A percentile compares a stretch with the other conserved stretches of the same genome.
These are phyloP conservation scores for Drosophila auraria DNA, from an alignment of 1,140 invertebrate genomes.

Conservation along the genomic window DNA sequence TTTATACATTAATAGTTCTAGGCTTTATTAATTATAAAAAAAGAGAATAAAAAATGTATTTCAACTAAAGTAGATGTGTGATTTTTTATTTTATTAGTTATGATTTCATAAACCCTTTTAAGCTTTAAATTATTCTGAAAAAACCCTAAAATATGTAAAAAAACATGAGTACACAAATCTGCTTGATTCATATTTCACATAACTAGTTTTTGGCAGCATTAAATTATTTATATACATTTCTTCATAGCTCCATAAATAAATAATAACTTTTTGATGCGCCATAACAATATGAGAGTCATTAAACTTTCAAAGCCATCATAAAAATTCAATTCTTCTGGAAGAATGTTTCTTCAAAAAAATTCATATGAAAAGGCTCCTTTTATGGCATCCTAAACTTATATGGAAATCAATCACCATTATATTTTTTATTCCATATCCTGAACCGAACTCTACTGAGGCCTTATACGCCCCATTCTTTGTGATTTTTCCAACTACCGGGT, in stretches of 20 bases:
- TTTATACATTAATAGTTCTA: not conserved
- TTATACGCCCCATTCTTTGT: conserved; percentile 27
- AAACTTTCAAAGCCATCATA: not conserved
- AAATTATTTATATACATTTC: not conserved
- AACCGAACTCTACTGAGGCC: conserved; percentile 11
- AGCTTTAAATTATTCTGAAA: not conserved
- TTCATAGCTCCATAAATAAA: not conserved
- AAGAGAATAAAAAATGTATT: not conserved
- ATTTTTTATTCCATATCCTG: conserved; percentile 4
- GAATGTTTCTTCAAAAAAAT: not conserved
- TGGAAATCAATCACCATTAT: not conserved
- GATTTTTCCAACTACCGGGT: conserved; percentile 23
- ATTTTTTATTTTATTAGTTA: not conserved
- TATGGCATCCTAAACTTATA: conserved; percentile 11
- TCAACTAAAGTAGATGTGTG: not conserved
- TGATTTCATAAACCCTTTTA: not conserved
- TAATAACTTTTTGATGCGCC: not conserved
- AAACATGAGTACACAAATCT: too few species aligned
- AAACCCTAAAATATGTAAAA: not conserved
- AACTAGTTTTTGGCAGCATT: not conserved
- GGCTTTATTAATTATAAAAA: not conserved
- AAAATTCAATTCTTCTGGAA: not conserved
- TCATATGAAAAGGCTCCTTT: not conserved
- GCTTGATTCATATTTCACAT: too few species aligned
- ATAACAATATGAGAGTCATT: not conserved